Evolutionary conservation across 2,113 vertebrate genomes (phyloP).

Genomic region (Ceyx cyanopectus): DNA sequence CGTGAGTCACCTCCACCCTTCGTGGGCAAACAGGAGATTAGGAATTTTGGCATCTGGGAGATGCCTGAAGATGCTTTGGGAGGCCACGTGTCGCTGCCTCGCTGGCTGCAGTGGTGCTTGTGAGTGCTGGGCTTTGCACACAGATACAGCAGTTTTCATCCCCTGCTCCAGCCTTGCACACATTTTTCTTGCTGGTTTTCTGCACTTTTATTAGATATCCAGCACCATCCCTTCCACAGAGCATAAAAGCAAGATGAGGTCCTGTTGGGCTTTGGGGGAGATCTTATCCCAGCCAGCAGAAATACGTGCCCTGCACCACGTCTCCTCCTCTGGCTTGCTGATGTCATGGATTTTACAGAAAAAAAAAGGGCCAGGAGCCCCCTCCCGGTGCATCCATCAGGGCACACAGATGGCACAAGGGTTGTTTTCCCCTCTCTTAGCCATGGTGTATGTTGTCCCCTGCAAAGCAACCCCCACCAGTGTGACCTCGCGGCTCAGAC

Average conservation of each 20-base stretch:
- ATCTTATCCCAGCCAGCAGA: neutral
- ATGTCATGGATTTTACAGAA: neutral
- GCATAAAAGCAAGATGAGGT: neutral
- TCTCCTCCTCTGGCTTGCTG: neutral
- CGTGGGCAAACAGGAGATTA: neutral
- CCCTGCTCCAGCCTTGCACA: neutral
- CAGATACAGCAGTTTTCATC: neutral
- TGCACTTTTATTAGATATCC: neutral
- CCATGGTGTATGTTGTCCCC: neutral
- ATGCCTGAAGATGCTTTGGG: neutral
- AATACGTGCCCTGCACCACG: neutral
- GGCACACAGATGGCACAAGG: neutral
- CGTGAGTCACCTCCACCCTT: constrained; percentile 49
- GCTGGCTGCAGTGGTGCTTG: neutral
- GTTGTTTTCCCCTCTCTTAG: rapidly evolving
- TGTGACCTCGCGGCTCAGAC: rapidly evolving
- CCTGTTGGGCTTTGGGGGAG: neutral
- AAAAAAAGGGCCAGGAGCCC: neutral
- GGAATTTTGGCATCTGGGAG: neutral
- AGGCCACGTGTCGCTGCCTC: neutral
- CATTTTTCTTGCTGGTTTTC: neutral
- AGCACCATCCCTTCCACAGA: neutral
- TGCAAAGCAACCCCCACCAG: neutral
- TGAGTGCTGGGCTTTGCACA: neutral
- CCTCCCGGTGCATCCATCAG: rapidly evolving